These are phyloP conservation scores for Anhinga anhinga DNA, from an alignment of 2,113 vertebrate species.

Conservation along the genomic window DNA sequence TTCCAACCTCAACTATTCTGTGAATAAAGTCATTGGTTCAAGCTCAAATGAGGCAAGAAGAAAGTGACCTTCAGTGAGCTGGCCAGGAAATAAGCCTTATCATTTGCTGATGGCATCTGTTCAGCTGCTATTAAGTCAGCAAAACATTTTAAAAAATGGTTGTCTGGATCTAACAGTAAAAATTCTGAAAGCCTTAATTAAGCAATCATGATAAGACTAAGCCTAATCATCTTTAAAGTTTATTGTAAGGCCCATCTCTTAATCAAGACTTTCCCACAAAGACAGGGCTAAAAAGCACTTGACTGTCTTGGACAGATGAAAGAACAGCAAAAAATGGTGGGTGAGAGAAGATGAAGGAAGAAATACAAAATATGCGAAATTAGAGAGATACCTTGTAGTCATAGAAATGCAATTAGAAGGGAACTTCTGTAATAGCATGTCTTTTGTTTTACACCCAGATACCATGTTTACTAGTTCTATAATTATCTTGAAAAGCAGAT, in stretches of 20 bases:
- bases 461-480: not conserved
- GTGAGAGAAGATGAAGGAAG: not conserved
- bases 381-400: not conserved
- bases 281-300: not conserved
- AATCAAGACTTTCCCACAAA: constrained; percentile 18
- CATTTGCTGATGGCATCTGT: not conserved
- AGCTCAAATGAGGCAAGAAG: not conserved
- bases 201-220: not conserved
- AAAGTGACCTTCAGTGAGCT: not conserved
- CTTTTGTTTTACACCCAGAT: not conserved
- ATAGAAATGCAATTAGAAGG: not conserved
- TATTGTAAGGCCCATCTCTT: not conserved
- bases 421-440: not conserved
- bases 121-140: not conserved
- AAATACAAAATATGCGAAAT: not conserved
- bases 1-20: not conserved
- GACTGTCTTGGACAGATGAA: not conserved
- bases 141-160: constrained; percentile 6
- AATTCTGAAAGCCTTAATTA: constrained; percentile 37
- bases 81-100: not conserved
- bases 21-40: not conserved
- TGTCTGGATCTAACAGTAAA: not conserved
- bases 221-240: constrained; percentile 17
- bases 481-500: not conserved
- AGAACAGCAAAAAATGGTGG: not conserved